Base-by-base conservation (phyloP, 1,140 invertebrate genomes). In the Calycopis cecrops region DNA sequence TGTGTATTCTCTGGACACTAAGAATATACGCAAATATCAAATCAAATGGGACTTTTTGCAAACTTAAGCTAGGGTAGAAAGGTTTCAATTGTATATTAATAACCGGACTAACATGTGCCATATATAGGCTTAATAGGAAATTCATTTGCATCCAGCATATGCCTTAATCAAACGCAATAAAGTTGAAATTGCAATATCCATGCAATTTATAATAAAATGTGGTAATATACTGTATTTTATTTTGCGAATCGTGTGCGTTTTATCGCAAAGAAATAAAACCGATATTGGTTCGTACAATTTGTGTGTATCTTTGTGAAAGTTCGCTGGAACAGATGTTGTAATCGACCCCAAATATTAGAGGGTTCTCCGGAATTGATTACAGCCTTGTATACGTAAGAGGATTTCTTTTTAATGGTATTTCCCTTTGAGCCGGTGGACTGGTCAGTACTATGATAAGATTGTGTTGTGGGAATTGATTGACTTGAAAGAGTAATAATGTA, bases 331-430 rank as follows among this genome's bases (percentile, higher is more conserved):
- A 72, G 67, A 72, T 72, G 69, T 69, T 63, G 64, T 69, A 72
- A 72, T 72, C 69, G 67, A 69, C 67, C 69, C 62, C 62, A 72
- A 72, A 72, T 69, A 72, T 69, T 71, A 66, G 67, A 67, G 77
- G 76, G 78, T 69, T 76, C 79, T 81, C 60, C 65, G 75, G 57
- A 79, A 79, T 76, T 80, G 77, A 82, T 85, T 85, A 81, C 65
- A 68, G 65, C 62, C 71, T 76, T 74, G 76, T 74, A 71, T 59
- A 35, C 57, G 56, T 78, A 82, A 85, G 79, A 74, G 74, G 81
- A 85, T 85, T 82, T 76, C 76, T 76, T 75, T 80, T 78, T 79
- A 78, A 79, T 82, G 75, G 72, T 76, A 73, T 74, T 64, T 44
- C 52, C 59, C 63, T 65, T 62, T 66, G 63, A 61, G 54, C 52